phyloP scores from a whole-genome alignment of 2,113 vertebrate species.

The Phoxinus phoxinus region DNA sequence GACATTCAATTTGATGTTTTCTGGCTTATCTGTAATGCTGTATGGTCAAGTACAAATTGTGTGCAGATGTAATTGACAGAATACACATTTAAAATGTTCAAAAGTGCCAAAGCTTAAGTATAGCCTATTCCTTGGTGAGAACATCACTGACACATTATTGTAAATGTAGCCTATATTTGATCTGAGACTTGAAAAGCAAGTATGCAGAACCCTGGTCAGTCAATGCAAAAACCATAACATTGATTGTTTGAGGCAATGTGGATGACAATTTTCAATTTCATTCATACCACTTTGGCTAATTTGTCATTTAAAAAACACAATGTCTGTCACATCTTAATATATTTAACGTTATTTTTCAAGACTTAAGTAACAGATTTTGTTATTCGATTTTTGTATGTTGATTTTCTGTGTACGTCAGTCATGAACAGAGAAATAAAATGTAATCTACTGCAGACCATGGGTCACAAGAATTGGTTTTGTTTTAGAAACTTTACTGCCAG shows the following conservation, averaged over 20 bases:
- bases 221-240: no score
- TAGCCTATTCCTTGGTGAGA: neutral
- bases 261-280: neutral
- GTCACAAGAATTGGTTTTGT: neutral
- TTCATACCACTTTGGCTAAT: neutral
- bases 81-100: neutral
- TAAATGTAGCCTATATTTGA: neutral
- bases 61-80: neutral
- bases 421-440: neutral
- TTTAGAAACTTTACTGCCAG: slow-evolving; percentile 25
- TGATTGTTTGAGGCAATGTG: no score
- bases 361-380: neutral
- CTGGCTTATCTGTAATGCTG: neutral
- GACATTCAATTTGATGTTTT: neutral
- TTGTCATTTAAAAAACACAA: neutral
- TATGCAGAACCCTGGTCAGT: no score
- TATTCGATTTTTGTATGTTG: neutral
- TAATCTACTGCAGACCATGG: neutral
- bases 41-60: neutral
- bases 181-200: neutral
- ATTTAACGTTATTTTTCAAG: neutral
- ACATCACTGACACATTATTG: neutral
- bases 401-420: neutral
- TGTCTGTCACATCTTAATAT: neutral
- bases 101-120: neutral